Conservation (phyloP, 2,797 vertebrate species). For the Orestias chungarensis region DNA sequence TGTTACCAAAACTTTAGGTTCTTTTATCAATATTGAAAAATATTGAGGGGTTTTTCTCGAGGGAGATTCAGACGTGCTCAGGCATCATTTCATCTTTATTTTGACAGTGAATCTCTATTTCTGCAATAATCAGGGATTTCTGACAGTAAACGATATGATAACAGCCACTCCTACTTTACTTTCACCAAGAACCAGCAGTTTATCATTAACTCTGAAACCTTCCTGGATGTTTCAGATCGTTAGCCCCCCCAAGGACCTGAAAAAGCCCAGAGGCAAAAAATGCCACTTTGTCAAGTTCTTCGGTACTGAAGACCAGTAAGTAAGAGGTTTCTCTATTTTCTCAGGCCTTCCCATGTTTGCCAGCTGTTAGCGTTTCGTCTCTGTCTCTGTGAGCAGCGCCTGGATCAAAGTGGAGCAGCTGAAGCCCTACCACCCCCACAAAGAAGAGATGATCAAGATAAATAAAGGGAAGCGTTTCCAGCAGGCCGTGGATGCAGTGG, state of each 20-base stretch:
- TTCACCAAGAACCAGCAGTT: too few species aligned
- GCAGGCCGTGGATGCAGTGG: conserved; percentile 96
- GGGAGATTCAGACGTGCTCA: too few species aligned
- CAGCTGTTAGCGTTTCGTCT: conserved; percentile 10
- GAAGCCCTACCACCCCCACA: conserved; percentile 96
- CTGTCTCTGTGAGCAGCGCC: conserved; percentile 79
- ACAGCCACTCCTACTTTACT: too few species aligned
- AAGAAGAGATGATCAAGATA: conserved; percentile 99
- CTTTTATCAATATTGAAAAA: too few species aligned
- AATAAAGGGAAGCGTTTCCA: conserved; percentile 99
- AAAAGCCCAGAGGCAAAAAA: conserved; percentile 98
- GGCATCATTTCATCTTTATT: too few species aligned
- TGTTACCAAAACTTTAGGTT: too few species aligned
- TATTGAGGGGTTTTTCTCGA: too few species aligned
- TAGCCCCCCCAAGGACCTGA: conserved; percentile 97
- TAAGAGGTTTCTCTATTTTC: conserved; percentile 32
- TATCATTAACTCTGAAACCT: background rate
- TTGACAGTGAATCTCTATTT: too few species aligned
- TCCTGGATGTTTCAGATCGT: conserved; percentile 84
- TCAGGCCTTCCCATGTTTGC: background rate
- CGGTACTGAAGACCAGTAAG: conserved; percentile 99
- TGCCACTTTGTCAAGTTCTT: conserved; percentile 99
- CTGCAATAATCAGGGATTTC: too few species aligned
- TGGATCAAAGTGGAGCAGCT: conserved; percentile 99
- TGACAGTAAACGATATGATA: too few species aligned